A percentile compares a stretch with the other conserved stretches of the same genome.
phyloP scores from a whole-genome alignment of 30 jellyfish, hydroid and myxozoan genomes.

The Aurelia aurita region DNA sequence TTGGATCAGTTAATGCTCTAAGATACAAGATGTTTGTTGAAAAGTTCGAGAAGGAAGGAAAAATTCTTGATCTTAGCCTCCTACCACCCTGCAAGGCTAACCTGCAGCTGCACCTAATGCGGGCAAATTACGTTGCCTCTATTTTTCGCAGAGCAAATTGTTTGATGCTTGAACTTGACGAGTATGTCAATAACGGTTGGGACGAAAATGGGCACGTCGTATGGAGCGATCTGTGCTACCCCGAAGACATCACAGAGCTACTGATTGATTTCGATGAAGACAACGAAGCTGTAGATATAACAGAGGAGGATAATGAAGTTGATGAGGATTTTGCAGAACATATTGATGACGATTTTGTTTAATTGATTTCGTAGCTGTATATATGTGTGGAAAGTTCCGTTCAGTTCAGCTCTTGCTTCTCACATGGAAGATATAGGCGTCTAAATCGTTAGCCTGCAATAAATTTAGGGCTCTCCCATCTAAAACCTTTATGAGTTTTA shows the following conservation, averaged over 20 bases:
- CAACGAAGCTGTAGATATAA: slow-evolving; percentile 11
- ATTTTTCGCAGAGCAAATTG: neutral
- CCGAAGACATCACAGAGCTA: slow-evolving; percentile 5
- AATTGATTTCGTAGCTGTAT: neutral
- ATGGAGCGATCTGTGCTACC: slow-evolving; percentile 3
- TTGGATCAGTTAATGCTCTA: neutral
- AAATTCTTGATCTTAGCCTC: too few relatives aligned
- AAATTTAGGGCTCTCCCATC: neutral
- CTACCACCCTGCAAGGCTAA: slow-evolving; percentile 18
- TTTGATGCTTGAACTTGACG: slow-evolving; percentile 1
- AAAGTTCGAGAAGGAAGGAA: too few relatives aligned
- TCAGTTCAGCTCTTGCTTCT: too few relatives aligned
- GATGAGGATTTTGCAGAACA: slow-evolving; percentile 20
- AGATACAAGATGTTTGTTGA: neutral
- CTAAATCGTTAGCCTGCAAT: too few relatives aligned
- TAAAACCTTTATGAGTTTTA: neutral
- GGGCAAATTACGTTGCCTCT: slow-evolving; percentile 10
- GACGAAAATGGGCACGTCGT: neutral
- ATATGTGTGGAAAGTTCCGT: too few relatives aligned
- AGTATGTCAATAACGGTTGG: neutral
- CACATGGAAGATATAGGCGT: too few relatives aligned
- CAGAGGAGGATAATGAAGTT: slow-evolving; percentile 6
- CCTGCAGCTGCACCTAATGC: slow-evolving; percentile 19
- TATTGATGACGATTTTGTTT: slow-evolving; percentile 22
- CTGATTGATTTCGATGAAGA: slow-evolving; percentile 9